Evolutionary conservation across 2,888 invertebrate species (phyloP), one percentile per base, ranked within the genome.

Genomic region (Alloplasta piceator): DNA sequence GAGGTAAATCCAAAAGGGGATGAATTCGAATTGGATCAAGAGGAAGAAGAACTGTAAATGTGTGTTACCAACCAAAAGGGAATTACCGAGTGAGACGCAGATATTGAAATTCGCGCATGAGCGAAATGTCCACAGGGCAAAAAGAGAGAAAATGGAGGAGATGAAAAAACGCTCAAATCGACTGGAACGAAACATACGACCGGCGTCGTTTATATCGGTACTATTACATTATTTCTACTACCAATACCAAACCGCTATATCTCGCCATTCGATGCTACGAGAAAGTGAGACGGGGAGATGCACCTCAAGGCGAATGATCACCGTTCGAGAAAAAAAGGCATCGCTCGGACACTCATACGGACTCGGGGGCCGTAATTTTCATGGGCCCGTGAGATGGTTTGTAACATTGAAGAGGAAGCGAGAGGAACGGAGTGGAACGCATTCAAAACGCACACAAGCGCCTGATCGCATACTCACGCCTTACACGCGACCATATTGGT

Each of bases 401-500:
- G 58, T 71, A 68, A 52, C 68, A 58, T 66, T 58, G 58, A 43
- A 58, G 55, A 26, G 60, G 71, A 71, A 75, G 75, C 60, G 71
- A 75, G 75, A 50, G 79, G 38, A 76, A 76, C 68, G 68, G 70
- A 70, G 70, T 77, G 76, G 70, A 77, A 78, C 61, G 63, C 73
- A 64, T 78, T 67, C 60, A 39, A 73, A 43, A 48, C 55, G 5
- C 52, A 38, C 43, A 72, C 41, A 67, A 26, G 2, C 26, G 26
- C 26, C 26, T 26, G 12, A 36, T 39, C 55, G 10, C 26, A 55
- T 6, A 64, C 52, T 38, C 61, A 63, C 63, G 61, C 48, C 12
- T 26, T 64, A 58, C 66, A 56, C 66, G 38, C 14, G 63, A 50
- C 10, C 43, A 26, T 26, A 16, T 46, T 5, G 43, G 7, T 38